Evolutionary conservation across 2,888 invertebrate genomes (phyloP), one percentile per base, ranked within the genome.

Genomic region (Caenorhabditis japonica): DNA sequence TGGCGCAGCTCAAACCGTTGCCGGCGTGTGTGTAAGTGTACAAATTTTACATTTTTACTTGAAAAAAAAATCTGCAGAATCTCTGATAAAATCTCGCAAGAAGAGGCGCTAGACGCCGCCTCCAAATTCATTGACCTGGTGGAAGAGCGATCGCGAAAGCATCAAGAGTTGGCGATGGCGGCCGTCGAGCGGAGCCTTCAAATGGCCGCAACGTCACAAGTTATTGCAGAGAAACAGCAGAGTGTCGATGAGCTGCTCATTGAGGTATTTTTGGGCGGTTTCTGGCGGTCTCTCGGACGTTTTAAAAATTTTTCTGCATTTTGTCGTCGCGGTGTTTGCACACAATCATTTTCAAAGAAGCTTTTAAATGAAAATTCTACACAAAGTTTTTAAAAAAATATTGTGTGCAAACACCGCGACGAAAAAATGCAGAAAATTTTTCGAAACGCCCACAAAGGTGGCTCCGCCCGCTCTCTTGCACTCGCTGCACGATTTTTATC

Each of bases 31-130:
- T 62, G 62, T 68, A 39, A 52, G 68, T 66, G 1, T 15, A 30
- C 3, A 3, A 23, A 3, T n/a, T 44, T 21, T 19, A 7, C 12
- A 4, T 33, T 30, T 8, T 12, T 21, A 33, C 10, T 23, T 23
- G 4, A 12, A 12, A 23, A 12, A 4, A 46, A 23, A 23, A n/a
- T 5, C n/a, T 70, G 33, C 38, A 61, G 60, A 25, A 39, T 71
- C 15, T 49, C 52, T 0, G 58, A 58, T 15, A 47, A 47, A 19
- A 27, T 64, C 25, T 38, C 52, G 0, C 43, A 52, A 19, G 71
- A 71, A 23, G 62, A 72, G 17, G 72, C 72, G 3, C 47, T 59
- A 12, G 62, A 41, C 3, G 46, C 55, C 0, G 72, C 72, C 0
- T 12, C 55, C 17, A 55, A 53, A n/a, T 72, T 44, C 36, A 25